These are phyloP conservation scores for Phrynocephalus vlangalii DNA, from an alignment of 2,797 vertebrate species.

Conservation along the genomic window DNA sequence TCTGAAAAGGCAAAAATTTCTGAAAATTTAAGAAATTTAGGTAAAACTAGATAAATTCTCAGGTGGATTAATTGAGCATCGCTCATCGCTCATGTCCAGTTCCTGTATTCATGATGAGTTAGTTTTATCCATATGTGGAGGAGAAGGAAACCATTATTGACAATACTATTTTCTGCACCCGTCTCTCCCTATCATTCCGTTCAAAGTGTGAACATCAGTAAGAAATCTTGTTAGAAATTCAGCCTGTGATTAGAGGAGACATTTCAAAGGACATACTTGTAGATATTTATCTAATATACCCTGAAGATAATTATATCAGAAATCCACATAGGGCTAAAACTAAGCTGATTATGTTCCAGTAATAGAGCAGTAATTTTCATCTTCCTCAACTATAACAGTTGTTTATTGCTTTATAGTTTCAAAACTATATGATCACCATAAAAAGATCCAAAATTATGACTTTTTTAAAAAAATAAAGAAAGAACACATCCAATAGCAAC, in stretches of 20 bases:
- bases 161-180: constrained; percentile 35
- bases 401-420: constrained; percentile 57
- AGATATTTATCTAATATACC: constrained; percentile 72
- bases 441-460: constrained; percentile 47
- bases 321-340: constrained; percentile 63
- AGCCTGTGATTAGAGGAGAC: constrained; percentile 65
- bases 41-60: no score
- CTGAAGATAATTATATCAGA: constrained; percentile 70
- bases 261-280: constrained; percentile 67
- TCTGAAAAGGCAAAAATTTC: no score
- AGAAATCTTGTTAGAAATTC: constrained; percentile 70
- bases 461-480: not conserved
- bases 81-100: no score
- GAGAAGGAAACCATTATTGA: not conserved
- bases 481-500: constrained; percentile 33
- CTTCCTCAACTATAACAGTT: constrained; percentile 56
- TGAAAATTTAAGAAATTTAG: no score
- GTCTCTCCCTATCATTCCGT: constrained; percentile 7
- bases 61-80: no score
- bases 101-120: no score
- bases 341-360: constrained; percentile 63
- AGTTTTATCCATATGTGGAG: no score
- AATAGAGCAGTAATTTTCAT: constrained; percentile 68
- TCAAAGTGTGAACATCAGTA: constrained; percentile 48
- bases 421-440: constrained; percentile 59